These are phyloP conservation scores for Scaptomyza graminum DNA, from an alignment of 1,140 invertebrate genomes.

Conservation along the genomic window DNA sequence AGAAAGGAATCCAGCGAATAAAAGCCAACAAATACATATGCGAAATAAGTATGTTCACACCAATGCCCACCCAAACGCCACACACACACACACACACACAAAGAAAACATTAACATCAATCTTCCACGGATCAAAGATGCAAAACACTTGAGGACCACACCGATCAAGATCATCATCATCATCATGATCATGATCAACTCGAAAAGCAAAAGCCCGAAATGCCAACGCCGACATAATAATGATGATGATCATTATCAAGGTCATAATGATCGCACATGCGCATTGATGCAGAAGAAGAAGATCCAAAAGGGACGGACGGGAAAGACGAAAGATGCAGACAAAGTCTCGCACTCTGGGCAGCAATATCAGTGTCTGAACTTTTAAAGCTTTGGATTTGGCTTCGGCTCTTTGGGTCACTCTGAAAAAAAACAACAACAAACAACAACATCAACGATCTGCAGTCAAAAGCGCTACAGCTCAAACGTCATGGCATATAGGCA, in stretches of 20 bases:
- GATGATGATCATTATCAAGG: slow-evolving; percentile 6
- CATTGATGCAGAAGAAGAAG: slow-evolving; percentile 51
- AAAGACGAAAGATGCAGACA: slow-evolving; percentile 11
- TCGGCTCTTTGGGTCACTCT: slow-evolving; percentile 45
- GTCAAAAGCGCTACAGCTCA: slow-evolving; percentile 9
- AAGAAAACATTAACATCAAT: slow-evolving; percentile 76
- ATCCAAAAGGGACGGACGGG: slow-evolving; percentile 1
- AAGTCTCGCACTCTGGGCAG: slow-evolving; percentile 23
- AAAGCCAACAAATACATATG: slow-evolving; percentile 67
- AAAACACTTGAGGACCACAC: slow-evolving; percentile 77
- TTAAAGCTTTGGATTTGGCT: slow-evolving; percentile 36
- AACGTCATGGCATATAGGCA: neutral
- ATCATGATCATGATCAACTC: neutral
- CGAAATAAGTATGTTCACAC: slow-evolving; percentile 83
- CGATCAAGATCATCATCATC: slow-evolving; percentile 45
- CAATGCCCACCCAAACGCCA: slow-evolving; percentile 47
- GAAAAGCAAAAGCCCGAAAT: slow-evolving; percentile 24
- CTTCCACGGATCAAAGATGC: slow-evolving; percentile 83
- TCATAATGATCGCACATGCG: slow-evolving; percentile 43
- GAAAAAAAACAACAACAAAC: neutral
- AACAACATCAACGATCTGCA: slow-evolving; percentile 26
- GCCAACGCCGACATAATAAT: slow-evolving; percentile 47
- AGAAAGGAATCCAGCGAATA: neutral
- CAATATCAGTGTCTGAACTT: slow-evolving; percentile 49
- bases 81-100: too few species aligned